A percentile compares a stretch with the other conserved stretches of the same genome.
Evolutionary conservation across 2,113 vertebrate species (phyloP).

Genomic region (Nothobranchius kuhntae): DNA sequence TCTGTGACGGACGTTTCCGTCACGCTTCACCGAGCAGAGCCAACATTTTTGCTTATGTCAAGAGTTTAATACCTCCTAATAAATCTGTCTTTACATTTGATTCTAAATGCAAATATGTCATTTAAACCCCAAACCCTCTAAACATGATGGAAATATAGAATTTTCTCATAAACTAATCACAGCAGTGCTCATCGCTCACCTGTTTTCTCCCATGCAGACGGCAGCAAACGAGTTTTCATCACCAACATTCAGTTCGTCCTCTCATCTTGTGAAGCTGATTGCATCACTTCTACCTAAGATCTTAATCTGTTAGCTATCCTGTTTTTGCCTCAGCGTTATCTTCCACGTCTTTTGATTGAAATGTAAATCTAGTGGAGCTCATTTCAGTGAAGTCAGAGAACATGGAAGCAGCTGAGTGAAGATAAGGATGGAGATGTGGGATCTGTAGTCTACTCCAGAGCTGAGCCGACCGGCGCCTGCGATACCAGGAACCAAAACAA

Average conservation of each 20-base stretch:
- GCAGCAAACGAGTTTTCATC: conserved; percentile 22
- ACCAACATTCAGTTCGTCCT: conserved; percentile 11
- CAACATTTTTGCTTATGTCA: not conserved
- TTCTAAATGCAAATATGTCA: not conserved
- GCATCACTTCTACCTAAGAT: conserved; percentile 38
- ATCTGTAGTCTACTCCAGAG: conserved; percentile 38
- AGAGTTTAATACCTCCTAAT: not conserved
- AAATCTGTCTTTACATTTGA: too few relatives aligned
- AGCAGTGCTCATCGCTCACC: conserved; percentile 1
- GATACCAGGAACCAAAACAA: conserved; percentile 24
- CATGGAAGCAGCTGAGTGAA: conserved; percentile 52
- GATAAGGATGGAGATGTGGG: conserved; percentile 52
- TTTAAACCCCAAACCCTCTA: too few relatives aligned
- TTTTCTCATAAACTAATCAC: not conserved
- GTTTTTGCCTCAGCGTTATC: conserved; percentile 43
- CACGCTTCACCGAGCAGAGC: not conserved
- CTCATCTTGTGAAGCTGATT: conserved; percentile 44
- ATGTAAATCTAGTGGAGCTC: conserved; percentile 65
- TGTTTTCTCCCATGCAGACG: not conserved
- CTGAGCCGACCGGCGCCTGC: conserved; percentile 27
- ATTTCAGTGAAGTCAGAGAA: conserved; percentile 51
- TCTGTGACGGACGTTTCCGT: conserved; percentile 23
- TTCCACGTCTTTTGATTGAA: conserved; percentile 55
- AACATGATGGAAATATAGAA: not conserved
- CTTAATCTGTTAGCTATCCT: conserved; percentile 56